Percentiles rank a stretch among this genome's conserved stretches.
phyloP scores from a whole-genome alignment of 2,888 invertebrate genomes.

The Ashinkailepas kermadecensis region DNA sequence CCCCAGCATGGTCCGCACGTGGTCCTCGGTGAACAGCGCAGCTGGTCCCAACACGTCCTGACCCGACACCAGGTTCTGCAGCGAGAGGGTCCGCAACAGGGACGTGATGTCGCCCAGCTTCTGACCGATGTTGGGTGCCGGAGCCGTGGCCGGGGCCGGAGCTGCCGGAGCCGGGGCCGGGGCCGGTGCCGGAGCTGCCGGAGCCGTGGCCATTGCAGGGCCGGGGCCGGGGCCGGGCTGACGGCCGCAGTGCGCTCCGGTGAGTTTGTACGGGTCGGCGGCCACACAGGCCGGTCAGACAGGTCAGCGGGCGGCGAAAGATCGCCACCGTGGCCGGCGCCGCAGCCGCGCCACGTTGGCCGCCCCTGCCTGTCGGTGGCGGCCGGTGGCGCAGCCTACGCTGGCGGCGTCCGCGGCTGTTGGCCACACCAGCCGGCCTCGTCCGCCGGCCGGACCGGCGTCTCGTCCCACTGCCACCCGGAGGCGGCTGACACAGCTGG shows the following conservation, averaged over 20 bases:
- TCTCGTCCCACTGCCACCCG: conserved; percentile 4
- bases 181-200: background rate
- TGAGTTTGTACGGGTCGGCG: background rate
- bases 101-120: conserved; percentile 2
- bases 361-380: background rate
- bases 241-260: background rate
- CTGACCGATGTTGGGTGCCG: background rate
- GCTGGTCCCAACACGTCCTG: background rate
- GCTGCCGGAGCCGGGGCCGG: background rate
- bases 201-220: background rate
- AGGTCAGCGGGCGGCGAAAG: background rate
- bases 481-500: too few relatives aligned
- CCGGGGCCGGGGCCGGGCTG: background rate
- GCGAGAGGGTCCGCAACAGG: background rate
- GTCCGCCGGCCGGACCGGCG: background rate
- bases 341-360: background rate
- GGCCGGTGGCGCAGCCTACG: background rate
- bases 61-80: background rate
- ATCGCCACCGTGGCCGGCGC: background rate
- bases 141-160: too few relatives aligned
- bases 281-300: background rate
- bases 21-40: background rate
- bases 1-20: background rate
- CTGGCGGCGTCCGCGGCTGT: background rate
- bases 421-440: background rate